Evolutionary conservation across 2,888 invertebrate genomes (phyloP).

Genomic region (Amiota mariae): DNA sequence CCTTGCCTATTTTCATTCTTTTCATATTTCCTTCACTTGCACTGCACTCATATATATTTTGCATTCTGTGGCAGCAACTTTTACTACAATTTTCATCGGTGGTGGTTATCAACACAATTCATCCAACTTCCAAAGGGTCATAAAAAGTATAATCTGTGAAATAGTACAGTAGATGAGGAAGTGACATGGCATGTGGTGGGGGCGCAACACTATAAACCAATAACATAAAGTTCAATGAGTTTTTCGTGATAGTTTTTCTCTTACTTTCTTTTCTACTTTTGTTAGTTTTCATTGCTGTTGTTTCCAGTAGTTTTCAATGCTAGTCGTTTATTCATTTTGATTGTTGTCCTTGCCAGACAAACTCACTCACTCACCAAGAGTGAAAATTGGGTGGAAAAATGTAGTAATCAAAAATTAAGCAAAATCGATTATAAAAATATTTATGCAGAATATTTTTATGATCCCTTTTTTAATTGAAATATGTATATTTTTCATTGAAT

Average conservation of each 20-base stretch:
- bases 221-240: slow-evolving; percentile 23
- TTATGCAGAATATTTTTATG: slow-evolving; percentile 10
- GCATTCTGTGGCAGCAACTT: slow-evolving; percentile 1
- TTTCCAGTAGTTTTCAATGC: background rate
- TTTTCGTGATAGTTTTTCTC: background rate
- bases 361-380: background rate
- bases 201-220: slow-evolving; percentile 6
- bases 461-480: background rate
- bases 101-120: slow-evolving; percentile 5
- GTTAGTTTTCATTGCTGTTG: background rate
- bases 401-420: background rate
- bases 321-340: background rate
- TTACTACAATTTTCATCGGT: background rate
- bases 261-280: background rate
- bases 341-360: no score
- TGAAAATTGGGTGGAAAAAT: background rate
- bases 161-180: background rate
- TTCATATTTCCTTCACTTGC: background rate
- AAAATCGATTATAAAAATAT: background rate
- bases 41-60: background rate
- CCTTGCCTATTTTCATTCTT: no score
- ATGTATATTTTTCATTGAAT: background rate
- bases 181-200: background rate
- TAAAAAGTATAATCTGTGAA: background rate
- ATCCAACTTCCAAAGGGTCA: background rate